A percentile compares a stretch with the other conserved stretches of the same genome.
Conservation (phyloP, 2,797 vertebrate genomes). For the Manis pentadactyla region DNA sequence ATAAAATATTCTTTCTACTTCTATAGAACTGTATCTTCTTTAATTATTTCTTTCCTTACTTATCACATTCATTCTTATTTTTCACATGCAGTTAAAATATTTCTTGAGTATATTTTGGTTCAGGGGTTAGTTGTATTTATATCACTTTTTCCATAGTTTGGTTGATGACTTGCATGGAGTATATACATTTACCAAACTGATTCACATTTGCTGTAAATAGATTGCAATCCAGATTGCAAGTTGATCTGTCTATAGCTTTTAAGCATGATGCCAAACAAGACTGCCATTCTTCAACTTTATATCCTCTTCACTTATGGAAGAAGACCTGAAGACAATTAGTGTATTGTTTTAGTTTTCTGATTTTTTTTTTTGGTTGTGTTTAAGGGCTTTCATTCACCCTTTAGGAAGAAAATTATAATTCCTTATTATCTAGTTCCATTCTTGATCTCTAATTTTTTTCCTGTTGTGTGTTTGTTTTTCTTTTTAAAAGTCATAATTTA, state of each 20-base stretch:
- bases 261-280: slow-evolving; percentile 52
- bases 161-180: slow-evolving; percentile 49
- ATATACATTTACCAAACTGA: slow-evolving; percentile 74
- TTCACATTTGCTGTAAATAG: slow-evolving; percentile 31
- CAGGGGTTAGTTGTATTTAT: slow-evolving; percentile 47
- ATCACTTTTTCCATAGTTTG: slow-evolving; percentile 67
- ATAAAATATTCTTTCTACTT: not conserved
- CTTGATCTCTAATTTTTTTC: slow-evolving; percentile 51
- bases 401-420: slow-evolving; percentile 30
- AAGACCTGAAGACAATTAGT: not conserved
- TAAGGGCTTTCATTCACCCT: slow-evolving; percentile 25
- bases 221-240: slow-evolving; percentile 58
- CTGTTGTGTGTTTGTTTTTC: not conserved
- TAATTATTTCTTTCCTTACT: not conserved
- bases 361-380: not conserved
- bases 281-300: slow-evolving; percentile 53
- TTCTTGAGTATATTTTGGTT: slow-evolving; percentile 3
- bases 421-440: slow-evolving; percentile 47
- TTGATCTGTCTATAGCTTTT: slow-evolving; percentile 63
- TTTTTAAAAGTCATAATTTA: not conserved
- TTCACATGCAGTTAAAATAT: slow-evolving; percentile 34
- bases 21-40: not conserved
- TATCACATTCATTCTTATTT: slow-evolving; percentile 6
- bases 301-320: slow-evolving; percentile 68
- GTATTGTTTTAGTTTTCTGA: not conserved